Evolutionary conservation across 2,797 vertebrate species (phyloP).

Genomic region (Anguilla anguilla): DNA sequence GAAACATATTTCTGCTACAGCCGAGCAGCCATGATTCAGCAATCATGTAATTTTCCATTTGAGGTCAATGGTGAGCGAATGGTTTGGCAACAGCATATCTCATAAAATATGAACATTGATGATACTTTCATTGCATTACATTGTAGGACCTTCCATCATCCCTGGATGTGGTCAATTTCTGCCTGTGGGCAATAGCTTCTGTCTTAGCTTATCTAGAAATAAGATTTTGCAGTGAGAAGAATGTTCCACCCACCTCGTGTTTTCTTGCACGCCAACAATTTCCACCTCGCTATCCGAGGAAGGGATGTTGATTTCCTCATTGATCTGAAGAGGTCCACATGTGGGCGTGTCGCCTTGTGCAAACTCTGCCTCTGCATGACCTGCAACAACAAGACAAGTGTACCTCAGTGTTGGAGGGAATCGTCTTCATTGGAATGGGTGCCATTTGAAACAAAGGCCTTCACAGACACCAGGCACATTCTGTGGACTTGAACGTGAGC

Average conservation of each 20-base stretch:
- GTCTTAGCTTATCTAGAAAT: neutral
- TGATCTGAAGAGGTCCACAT: constrained; percentile 70
- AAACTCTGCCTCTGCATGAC: constrained; percentile 79
- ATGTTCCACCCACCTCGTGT: constrained; percentile 79
- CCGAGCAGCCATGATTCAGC: neutral
- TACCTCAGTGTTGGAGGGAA: neutral
- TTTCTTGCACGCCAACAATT: constrained; percentile 94
- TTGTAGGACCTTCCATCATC: neutral
- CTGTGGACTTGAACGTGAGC: neutral
- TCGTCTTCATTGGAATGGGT: neutral
- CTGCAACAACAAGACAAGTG: constrained; percentile 67
- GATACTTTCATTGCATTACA: neutral
- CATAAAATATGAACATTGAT: neutral
- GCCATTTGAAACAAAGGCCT: neutral
- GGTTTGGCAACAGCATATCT: neutral
- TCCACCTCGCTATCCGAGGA: constrained; percentile 97
- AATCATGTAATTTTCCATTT: neutral
- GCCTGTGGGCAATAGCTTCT: neutral
- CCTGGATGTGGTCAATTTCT: neutral
- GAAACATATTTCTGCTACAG: neutral
- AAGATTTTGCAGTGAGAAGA: neutral
- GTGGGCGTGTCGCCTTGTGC: constrained; percentile 72
- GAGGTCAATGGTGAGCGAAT: neutral
- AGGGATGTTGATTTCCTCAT: constrained; percentile 85
- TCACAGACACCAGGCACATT: neutral